These are phyloP conservation scores for Mylabris sibirica DNA, from an alignment of 2,888 invertebrate genomes.

Conservation along the genomic window DNA sequence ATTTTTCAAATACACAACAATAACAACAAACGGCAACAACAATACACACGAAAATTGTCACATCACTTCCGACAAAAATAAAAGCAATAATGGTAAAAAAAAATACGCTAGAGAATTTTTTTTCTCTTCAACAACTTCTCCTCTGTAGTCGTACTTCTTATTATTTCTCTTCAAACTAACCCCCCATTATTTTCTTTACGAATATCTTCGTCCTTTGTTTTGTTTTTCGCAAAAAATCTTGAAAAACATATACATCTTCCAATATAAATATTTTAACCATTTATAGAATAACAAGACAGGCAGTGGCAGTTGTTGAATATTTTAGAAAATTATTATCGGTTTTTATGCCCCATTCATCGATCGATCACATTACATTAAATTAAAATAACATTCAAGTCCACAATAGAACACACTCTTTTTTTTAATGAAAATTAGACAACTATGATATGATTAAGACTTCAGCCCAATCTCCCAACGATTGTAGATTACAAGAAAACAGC, in stretches of 20 bases:
- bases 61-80: conserved; percentile 2
- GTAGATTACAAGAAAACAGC: conserved; percentile 33
- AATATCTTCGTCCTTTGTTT: neutral
- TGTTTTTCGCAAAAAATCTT: neutral
- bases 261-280: neutral
- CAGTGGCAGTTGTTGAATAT: conserved; percentile 7
- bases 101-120: neutral
- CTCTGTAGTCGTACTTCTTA: neutral
- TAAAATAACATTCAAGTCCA: conserved; percentile 30
- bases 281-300: neutral
- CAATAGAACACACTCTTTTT: conserved; percentile 31
- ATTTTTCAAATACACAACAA: neutral
- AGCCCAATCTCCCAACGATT: conserved; percentile 68
- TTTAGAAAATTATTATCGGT: neutral
- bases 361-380: neutral
- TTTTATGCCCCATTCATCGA: neutral
- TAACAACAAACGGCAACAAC: neutral
- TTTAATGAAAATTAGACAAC: conserved; percentile 29
- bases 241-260: neutral
- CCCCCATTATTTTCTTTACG: neutral
- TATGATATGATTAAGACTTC: conserved; percentile 49
- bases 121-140: neutral
- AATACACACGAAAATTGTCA: neutral
- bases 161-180: neutral
- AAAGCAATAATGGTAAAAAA: neutral